Percentiles rank a stretch among this genome's conserved stretches.
Evolutionary conservation across 2,888 invertebrate species (phyloP).

Genomic region (Rotaria magnacalcarata): DNA sequence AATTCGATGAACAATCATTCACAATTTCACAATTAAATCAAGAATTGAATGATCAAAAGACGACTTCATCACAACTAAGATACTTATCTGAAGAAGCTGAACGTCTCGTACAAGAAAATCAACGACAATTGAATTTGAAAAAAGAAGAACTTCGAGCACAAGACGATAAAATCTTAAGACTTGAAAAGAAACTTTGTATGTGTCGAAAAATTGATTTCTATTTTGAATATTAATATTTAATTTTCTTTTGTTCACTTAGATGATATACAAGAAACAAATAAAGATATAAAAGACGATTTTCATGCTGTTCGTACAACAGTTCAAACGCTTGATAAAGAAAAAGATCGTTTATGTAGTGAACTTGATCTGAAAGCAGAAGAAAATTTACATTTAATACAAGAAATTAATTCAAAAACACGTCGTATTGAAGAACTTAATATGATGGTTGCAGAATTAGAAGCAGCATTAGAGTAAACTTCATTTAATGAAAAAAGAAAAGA

Average conservation of each 20-base stretch:
- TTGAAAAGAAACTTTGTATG: slow-evolving; percentile 51
- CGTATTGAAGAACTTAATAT: slow-evolving; percentile 44
- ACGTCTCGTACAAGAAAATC: slow-evolving; percentile 53
- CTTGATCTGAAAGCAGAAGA: slow-evolving; percentile 44
- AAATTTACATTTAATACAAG: slow-evolving; percentile 44
- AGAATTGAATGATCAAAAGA: slow-evolving; percentile 44
- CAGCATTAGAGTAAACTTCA: slow-evolving; percentile 34
- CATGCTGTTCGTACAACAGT: slow-evolving; percentile 35
- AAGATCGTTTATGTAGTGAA: slow-evolving; percentile 39
- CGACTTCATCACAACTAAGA: slow-evolving; percentile 48
- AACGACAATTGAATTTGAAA: slow-evolving; percentile 51
- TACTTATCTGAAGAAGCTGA: slow-evolving; percentile 57
- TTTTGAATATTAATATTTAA: neutral
- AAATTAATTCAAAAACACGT: slow-evolving; percentile 37
- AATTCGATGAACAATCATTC: slow-evolving; percentile 39
- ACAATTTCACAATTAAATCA: slow-evolving; percentile 40
- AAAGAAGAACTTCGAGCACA: slow-evolving; percentile 54
- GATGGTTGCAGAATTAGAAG: slow-evolving; percentile 37
- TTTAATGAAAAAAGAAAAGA: too few relatives aligned
- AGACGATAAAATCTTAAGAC: slow-evolving; percentile 50
- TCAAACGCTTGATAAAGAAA: slow-evolving; percentile 40
- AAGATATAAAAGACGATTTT: slow-evolving; percentile 43
- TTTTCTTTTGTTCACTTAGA: neutral
- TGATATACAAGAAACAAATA: slow-evolving; percentile 41
- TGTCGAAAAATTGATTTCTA: neutral